Percentiles rank a stretch among this genome's conserved stretches.
Evolutionary conservation across 1,140 invertebrate species (phyloP).

Genomic region (Drosophila auraria): DNA sequence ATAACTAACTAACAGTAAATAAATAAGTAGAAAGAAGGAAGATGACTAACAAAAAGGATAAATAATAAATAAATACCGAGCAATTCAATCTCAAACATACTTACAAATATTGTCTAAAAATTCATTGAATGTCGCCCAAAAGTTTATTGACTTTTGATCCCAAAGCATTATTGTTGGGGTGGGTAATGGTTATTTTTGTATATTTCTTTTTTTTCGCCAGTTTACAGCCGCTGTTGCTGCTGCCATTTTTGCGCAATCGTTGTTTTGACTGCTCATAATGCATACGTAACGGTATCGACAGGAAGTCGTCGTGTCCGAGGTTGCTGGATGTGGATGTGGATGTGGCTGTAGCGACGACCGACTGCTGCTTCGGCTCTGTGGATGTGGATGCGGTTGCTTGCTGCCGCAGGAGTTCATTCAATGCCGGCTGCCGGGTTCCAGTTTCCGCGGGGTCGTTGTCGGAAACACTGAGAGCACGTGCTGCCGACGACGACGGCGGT

Average conservation of each 20-base stretch:
- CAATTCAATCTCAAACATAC: no score
- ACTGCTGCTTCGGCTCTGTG: not conserved
- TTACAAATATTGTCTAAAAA: conserved; percentile 29
- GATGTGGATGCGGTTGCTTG: conserved; percentile 13
- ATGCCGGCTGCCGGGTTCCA: conserved; percentile 55
- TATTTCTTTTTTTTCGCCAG: conserved; percentile 24
- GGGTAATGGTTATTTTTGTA: conserved; percentile 70
- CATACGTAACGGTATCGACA: conserved; percentile 78
- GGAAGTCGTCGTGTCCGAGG: conserved; percentile 51
- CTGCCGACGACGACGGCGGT: conserved; percentile 19
- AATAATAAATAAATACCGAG: no score
- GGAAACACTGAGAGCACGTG: conserved; percentile 48
- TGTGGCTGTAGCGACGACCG: conserved; percentile 3
- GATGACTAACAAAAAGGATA: no score
- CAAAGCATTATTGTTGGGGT: conserved; percentile 82
- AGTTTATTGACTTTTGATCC: conserved; percentile 84
- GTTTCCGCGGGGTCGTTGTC: conserved; percentile 61
- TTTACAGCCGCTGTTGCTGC: conserved; percentile 4
- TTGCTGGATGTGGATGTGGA: conserved; percentile 11
- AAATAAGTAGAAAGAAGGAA: no score
- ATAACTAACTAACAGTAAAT: no score
- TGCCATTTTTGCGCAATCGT: conserved; percentile 57
- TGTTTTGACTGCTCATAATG: conserved; percentile 60
- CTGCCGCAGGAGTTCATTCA: conserved; percentile 64
- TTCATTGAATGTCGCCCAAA: conserved; percentile 56